Evolutionary conservation across 2,113 vertebrate species (phyloP), one percentile per base, ranked within the genome.

Genomic region (Pseudopipra pipra): DNA sequence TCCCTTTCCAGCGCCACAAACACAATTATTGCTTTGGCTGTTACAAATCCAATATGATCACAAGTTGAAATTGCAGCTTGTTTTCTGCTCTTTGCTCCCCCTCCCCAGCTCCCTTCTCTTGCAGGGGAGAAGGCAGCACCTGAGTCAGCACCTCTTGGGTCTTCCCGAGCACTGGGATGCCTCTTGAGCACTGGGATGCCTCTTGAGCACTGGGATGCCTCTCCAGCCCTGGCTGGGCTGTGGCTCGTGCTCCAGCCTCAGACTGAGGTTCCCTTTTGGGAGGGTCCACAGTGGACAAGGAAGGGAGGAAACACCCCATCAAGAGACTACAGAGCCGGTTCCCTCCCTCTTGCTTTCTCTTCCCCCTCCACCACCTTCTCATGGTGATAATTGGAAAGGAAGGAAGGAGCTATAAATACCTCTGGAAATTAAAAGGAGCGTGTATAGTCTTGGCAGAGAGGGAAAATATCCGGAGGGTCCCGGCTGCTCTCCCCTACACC

Each of bases 1-100:
- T 95, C 94, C 92, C 88, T 95, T 97, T 97, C 97, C 59, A 17
- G 58, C 92, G 90, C 86, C 89, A 65, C 96, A 98, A 87, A 98
- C 76, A 95, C 89, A 95, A 82, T 97, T 96, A 95, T 70, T 71
- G 94, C 96, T 85, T 33, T 78, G 84, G 91, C 84, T 90, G 72
- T 79, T 90, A 91, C 63, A 47, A 31, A 35, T 62, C 93, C 96
- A 97, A 96, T 90, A 93, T 67, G 93, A 95, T 93, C 84, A 96
- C 73, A 35, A 51, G 59, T 14, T 78, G 85, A 86, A 95, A 92
- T 33, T 33, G 62, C 86, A 78, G 96, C 59, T 66, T 30, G 24
- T 61, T 91, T 90, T 71, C 76, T 67, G 44, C 47, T 10, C 52
- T 17, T 17, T 7, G 4, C 11, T 28, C 22, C 20, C 25, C 15